Evolutionary conservation across 1,140 invertebrate species (phyloP), one percentile per base, ranked within the genome.

Genomic region (Hycleus cichorii): DNA sequence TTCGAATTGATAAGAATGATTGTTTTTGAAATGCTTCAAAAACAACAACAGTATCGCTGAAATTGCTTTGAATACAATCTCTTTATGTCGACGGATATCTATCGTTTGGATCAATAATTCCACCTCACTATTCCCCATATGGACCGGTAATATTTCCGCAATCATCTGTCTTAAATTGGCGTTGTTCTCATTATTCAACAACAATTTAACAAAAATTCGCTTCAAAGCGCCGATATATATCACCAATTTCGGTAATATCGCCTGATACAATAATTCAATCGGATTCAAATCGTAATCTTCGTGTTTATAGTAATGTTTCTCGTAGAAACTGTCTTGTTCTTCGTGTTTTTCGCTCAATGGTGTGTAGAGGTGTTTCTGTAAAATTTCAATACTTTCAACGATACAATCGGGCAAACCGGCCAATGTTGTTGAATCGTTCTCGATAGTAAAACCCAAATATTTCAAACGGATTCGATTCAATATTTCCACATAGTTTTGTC

Each of bases 1-100:
- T 77, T 98, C 96, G 80, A 97, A 98, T 77, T 97, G 91, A 75
- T 97, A 98, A n/a, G 97, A 81, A 75, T 98, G 95, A 78, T 97
- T 98, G 11, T 97, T 78, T 79, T 98, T 97, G 63, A 98, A 93
- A 76, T 97, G 95, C 75, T 98, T 98, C 42, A 98, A 76, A 39
- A 98, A 79, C 8, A 98, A 75, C 47, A 98, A 73, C 40, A 98
- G 78, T 57, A 97, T 91, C 3, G 89, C 93, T 43, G 95, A 96
- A 1, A 97, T 90, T 10, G 95, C 89, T 80, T 98, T 98, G 0
- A 97, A 92, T 62, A 98, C 93, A 44, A 98, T 93, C 80, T 98
- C 94, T 71, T 98, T 98, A 70, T 98, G 95, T 32, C 96, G 81
- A 71, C 95, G 95, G 4, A 97, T 91, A 79, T 98, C 96, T 60